phyloP scores from a whole-genome alignment of 2,797 vertebrate genomes.

The Cyprinella venusta region DNA sequence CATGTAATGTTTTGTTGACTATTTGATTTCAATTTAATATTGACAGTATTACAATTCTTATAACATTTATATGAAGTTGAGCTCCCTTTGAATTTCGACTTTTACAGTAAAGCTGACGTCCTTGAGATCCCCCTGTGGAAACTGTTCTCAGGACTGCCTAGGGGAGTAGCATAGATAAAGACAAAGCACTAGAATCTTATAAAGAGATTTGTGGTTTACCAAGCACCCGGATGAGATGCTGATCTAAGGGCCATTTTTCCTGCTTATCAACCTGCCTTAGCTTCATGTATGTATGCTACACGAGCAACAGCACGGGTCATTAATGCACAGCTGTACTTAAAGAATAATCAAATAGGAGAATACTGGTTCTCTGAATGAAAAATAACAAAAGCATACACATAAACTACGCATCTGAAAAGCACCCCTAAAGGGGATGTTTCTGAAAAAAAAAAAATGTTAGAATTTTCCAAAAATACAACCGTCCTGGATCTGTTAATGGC shows the following conservation, averaged over 20 bases:
- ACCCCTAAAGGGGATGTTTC: not conserved
- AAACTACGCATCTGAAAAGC: not conserved
- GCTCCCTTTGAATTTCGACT: not conserved
- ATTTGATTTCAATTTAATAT: not conserved
- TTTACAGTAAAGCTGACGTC: not conserved
- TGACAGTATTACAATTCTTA: not conserved
- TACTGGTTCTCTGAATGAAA: not conserved
- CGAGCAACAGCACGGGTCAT: not conserved
- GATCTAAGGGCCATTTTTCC: slow-evolving; percentile 26
- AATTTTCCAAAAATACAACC: slow-evolving; percentile 42
- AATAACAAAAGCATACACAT: not conserved
- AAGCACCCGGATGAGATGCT: slow-evolving; percentile 28
- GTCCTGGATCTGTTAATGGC: slow-evolving; percentile 30
- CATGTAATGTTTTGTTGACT: not conserved
- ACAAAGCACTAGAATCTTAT: slow-evolving; percentile 30
- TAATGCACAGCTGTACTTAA: not conserved
- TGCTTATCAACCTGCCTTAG: not conserved
- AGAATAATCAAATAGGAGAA: not conserved
- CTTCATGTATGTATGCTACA: not conserved
- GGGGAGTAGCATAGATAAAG: slow-evolving; percentile 18
- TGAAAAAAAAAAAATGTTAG: slow-evolving; percentile 30
- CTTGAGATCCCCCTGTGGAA: slow-evolving; percentile 26
- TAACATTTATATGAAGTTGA: slow-evolving; percentile 2
- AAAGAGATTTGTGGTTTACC: slow-evolving; percentile 42
- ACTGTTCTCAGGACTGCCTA: slow-evolving; percentile 14